A percentile compares a stretch with the other conserved stretches of the same genome.
These are phyloP conservation scores for Hyphantria cunea DNA, from an alignment of 1,140 invertebrate species.

Conservation along the genomic window DNA sequence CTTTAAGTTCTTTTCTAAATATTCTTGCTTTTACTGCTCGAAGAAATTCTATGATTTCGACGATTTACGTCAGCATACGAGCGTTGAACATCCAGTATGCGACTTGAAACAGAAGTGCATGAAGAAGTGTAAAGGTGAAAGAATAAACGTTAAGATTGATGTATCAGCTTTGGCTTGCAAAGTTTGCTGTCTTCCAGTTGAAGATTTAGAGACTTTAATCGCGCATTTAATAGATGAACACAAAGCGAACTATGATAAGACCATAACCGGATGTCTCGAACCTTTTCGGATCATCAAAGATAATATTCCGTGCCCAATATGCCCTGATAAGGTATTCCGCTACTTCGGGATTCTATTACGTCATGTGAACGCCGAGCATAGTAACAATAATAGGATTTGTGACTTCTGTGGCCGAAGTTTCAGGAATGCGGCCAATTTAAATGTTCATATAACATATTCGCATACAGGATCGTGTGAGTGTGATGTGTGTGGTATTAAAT, in stretches of 20 bases:
- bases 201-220: conserved; percentile 51
- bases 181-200: conserved; percentile 49
- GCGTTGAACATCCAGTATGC: conserved; percentile 57
- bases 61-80: conserved; percentile 59
- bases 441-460: conserved; percentile 57
- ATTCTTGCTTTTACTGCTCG: conserved; percentile 67
- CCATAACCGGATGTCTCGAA: conserved; percentile 53
- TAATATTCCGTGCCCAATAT: conserved; percentile 61
- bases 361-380: conserved; percentile 65
- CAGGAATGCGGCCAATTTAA: conserved; percentile 56
- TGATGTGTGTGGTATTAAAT: conserved; percentile 57
- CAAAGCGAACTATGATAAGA: conserved; percentile 59
- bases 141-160: conserved; percentile 62
- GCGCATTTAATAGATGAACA: conserved; percentile 63
- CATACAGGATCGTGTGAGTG: conserved; percentile 60
- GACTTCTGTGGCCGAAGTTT: conserved; percentile 67
- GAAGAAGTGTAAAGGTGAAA: conserved; percentile 66
- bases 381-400: conserved; percentile 64
- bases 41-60: conserved; percentile 64
- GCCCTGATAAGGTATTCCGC: conserved; percentile 50
- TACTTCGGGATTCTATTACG: conserved; percentile 61
- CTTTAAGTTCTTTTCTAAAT: conserved; percentile 66
- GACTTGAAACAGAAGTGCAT: conserved; percentile 65
- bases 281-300: conserved; percentile 63
- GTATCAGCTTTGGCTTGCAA: conserved; percentile 56